Conservation (phyloP, 2,888 invertebrate species). For the Timema podura region DNA sequence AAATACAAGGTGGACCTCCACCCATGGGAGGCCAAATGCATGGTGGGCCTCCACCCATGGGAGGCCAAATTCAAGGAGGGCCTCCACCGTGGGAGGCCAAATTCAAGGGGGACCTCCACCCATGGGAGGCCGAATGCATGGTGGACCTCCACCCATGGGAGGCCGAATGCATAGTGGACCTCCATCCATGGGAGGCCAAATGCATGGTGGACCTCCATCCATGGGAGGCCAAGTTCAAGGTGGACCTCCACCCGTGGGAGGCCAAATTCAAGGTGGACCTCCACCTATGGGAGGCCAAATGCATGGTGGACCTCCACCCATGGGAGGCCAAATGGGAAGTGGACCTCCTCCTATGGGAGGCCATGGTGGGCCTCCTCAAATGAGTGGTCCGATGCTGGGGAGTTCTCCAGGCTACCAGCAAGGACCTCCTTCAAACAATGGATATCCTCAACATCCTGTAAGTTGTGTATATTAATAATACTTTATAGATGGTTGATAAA, state of each 20-base stretch:
- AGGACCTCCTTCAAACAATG: slow-evolving; percentile 34
- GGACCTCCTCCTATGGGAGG: slow-evolving; percentile 20
- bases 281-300: slow-evolving; percentile 2
- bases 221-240: slow-evolving; percentile 26
- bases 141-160: slow-evolving; percentile 19
- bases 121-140: slow-evolving; percentile 6
- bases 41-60: slow-evolving; percentile 29
- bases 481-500: neutral
- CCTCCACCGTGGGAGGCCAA: slow-evolving; percentile 35
- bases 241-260: slow-evolving; percentile 21
- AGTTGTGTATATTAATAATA: neutral
- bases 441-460: slow-evolving; percentile 24
- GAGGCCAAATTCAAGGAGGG: slow-evolving; percentile 35
- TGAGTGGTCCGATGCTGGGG: slow-evolving; percentile 43
- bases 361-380: slow-evolving; percentile 31
- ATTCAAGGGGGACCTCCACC: slow-evolving; percentile 35
- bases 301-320: slow-evolving; percentile 2
- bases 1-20: slow-evolving; percentile 29
- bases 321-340: slow-evolving; percentile 21
- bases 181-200: slow-evolving; percentile 27
- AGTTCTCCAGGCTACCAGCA: slow-evolving; percentile 41
- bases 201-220: slow-evolving; percentile 18
- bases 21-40: slow-evolving; percentile 32
- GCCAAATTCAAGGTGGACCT: slow-evolving; percentile 17
- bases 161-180: slow-evolving; percentile 16